Base-by-base conservation (phyloP, 53 echinoderm and acorn worm genomes). In the Mesocentrotus franciscanus region DNA sequence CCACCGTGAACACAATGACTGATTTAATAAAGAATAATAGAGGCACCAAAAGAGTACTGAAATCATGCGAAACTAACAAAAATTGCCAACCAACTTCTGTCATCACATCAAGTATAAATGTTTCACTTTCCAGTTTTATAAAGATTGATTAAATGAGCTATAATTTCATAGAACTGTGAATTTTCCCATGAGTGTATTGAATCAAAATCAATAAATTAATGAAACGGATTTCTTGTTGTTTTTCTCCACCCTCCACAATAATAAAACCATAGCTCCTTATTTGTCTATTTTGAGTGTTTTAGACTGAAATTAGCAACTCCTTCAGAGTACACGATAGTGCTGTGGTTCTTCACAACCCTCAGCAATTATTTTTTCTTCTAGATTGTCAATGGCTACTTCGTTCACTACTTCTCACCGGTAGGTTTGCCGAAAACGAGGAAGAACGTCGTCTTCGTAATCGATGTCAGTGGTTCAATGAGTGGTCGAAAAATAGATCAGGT, bases 341-440 rank as follows among this genome's bases (percentile, higher is more conserved):
- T 1, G 39, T 39, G 17, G 18, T 74, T 30, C 2, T 30, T 74
- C 74, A 74, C 30, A 66, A 22, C 9, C 13, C 74, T 74, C 74
- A 11, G 10, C 74, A 32, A 29, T 70, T 70, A 26, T n/a, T n/a
- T 32, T 74, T 29, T 32, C 29, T 87, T 26, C n/a, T 87, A 98
- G 99, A 95, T 98, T 61, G 94, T 96, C 95, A 97, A 98, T 96
- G 99, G 99, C 4, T 98, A 98, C 61, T 98, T 98, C 61, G 99
- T 98, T 17, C 99, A 98, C 95, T 96, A 98, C 95, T 97, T 98
- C 60, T 97, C 99, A 39, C 99, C 99, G 0, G 97, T 95, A 92
- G 97, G 97, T 42, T 93, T 98, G 29, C 85, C 96, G 2, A 96
- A 96, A 32, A 96, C 96, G 6, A 97, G 95, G 1, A 98, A 98